Base-by-base conservation (phyloP, 2,888 invertebrate species). In the Agonopterix arenella region DNA sequence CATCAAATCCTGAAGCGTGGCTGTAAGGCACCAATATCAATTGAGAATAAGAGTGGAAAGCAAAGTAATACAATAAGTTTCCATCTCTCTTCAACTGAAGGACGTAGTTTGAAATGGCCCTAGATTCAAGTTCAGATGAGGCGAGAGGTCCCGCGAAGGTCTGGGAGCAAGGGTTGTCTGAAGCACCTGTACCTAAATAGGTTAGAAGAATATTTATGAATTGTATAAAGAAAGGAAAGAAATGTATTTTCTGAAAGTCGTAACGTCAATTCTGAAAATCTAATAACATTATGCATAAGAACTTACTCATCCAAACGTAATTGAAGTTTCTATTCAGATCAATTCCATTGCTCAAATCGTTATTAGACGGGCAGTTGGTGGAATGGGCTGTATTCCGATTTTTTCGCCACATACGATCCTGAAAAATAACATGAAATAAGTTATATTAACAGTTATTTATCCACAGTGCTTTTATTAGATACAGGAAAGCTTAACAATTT, bases 331-430 rank as follows among this genome's bases (percentile, higher is more conserved):
- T 73, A 52, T 79, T 76, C 8, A 77, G 59, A 55, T 76, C 76
- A 5, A 76, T 66, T 1, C 76, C 76, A 44, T 70, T 70, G 44
- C 75, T 67, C n/a, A 61, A 28, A 50, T 62, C 50, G 36, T 60
- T 55, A 10, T n/a, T 43, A 2, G 63, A n/a, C 10, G 40, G 51
- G 46, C 73, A 74, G 40, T 57, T 63, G 0, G 57, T 61, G 16
- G 48, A 55, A 48, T 68, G 56, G 1, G 52, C 60, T 1, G 90
- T 55, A 2, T 89, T 75, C 45, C 76, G 76, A 0, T 91, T 92
- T 68, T 93, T 93, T 1, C 93, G 81, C 93, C 93, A 93, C 70
- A 93, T 63, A 44, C 93, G 89, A 70, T 74, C 93, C 95, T 42
- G 93, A 92, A 72, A 92, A 92, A 37, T 11, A 13, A 45, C 37